These are phyloP conservation scores for Eptesicus fuscus DNA, from an alignment of 2,113 vertebrate genomes.

Conservation along the genomic window DNA sequence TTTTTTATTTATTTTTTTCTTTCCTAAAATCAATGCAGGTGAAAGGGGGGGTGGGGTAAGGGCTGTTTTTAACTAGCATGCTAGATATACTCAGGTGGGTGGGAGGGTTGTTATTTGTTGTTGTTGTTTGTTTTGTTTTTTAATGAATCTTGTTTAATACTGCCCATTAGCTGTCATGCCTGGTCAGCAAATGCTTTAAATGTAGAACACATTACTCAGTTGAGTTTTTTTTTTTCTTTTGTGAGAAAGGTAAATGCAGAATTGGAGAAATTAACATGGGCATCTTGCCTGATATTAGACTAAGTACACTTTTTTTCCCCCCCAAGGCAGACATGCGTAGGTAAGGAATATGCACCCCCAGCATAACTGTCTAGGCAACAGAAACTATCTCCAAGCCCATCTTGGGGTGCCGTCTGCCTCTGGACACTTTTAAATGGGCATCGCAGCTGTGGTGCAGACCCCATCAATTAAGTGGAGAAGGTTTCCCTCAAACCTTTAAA, in stretches of 20 bases:
- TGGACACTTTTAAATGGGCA: not conserved
- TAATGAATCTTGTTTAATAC: constrained; percentile 71
- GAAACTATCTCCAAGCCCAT: not conserved
- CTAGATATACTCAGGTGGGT: constrained; percentile 77
- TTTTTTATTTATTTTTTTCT: not conserved
- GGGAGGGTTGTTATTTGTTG: constrained; percentile 68
- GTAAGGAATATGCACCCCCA: not conserved
- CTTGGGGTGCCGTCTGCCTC: not conserved
- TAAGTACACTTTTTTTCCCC: not conserved
- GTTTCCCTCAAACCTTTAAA: not conserved
- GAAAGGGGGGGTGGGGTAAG: constrained; percentile 44
- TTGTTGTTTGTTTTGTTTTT: not conserved
- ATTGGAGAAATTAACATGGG: not conserved
- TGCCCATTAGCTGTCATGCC: constrained; percentile 79
- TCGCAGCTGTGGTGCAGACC: not conserved
- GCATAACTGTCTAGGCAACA: not conserved
- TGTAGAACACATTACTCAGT: not conserved
- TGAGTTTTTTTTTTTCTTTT: not conserved
- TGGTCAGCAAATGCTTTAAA: not conserved
- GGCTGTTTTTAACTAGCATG: constrained; percentile 78
- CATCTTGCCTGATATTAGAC: not conserved
- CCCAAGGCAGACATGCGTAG: not conserved
- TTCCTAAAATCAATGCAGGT: constrained; percentile 57
- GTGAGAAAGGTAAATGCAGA: not conserved
- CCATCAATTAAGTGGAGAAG: not conserved